A percentile compares a stretch with the other conserved stretches of the same genome.
These are phyloP conservation scores for Calonectris borealis DNA, from an alignment of 2,113 vertebrate species.

Conservation along the genomic window DNA sequence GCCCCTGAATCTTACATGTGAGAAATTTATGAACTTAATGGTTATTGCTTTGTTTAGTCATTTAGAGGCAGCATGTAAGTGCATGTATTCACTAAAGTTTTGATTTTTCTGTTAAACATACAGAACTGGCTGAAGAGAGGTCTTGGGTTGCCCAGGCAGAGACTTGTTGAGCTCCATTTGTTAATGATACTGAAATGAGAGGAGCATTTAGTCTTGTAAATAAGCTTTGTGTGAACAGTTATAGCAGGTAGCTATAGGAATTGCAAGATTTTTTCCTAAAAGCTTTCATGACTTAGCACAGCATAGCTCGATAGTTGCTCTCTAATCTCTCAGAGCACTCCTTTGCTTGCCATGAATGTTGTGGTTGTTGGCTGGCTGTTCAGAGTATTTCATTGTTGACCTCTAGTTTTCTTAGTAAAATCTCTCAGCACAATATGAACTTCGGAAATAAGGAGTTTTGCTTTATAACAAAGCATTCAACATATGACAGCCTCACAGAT, in stretches of 20 bases:
- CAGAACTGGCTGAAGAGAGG: neutral
- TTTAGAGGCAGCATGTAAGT: neutral
- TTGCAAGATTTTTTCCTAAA: neutral
- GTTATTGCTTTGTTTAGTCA: neutral
- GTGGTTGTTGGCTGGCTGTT: slow-evolving; percentile 16
- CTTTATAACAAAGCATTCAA: neutral
- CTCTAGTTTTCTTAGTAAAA: slow-evolving; percentile 3
- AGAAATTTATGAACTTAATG: neutral
- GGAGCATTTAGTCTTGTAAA: neutral
- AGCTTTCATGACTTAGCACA: neutral
- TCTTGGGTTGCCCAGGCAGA: neutral
- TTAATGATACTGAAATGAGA: neutral
- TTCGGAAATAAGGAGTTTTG: neutral
- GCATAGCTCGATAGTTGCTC: neutral
- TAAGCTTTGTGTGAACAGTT: neutral
- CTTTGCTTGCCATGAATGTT: neutral
- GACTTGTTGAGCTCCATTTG: neutral
- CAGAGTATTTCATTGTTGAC: neutral
- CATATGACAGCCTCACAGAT: neutral
- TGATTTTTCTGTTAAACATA: neutral
- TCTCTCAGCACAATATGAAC: neutral
- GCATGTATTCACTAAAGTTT: neutral
- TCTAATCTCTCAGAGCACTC: neutral
- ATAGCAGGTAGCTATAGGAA: neutral
- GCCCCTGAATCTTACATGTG: neutral